Conservation (phyloP, 2,113 vertebrate species). For the Pachycephala philippinensis region DNA sequence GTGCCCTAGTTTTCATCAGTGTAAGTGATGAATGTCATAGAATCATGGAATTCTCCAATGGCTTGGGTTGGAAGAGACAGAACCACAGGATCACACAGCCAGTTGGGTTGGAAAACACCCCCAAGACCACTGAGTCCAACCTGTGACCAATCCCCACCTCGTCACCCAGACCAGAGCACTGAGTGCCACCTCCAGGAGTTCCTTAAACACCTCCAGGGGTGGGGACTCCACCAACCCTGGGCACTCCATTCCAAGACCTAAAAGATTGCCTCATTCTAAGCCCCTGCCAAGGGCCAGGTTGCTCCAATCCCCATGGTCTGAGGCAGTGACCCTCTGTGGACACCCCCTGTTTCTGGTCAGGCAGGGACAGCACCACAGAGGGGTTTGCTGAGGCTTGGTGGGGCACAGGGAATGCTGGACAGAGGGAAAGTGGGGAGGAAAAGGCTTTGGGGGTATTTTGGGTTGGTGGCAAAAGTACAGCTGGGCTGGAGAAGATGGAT, state of each 20-base stretch:
- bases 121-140: neutral
- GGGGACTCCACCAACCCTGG: neutral
- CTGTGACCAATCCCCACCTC: neutral
- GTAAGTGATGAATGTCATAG: accelerated
- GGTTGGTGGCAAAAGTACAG: neutral
- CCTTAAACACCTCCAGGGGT: neutral
- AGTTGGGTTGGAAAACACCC: neutral
- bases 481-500: neutral
- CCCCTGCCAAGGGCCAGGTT: neutral
- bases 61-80: neutral
- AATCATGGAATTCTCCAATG: neutral
- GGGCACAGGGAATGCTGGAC: no score
- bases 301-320: neutral
- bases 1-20: neutral
- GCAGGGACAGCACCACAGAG: neutral
- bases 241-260: neutral
- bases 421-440: neutral
- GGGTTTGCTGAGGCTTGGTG: accelerated
- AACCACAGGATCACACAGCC: no score
- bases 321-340: accelerated
- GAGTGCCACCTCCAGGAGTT: accelerated
- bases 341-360: accelerated
- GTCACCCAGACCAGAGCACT: neutral
- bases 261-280: neutral
- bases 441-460: neutral